Conservation (phyloP, 1,140 invertebrate genomes). For the Spodoptera litura region DNA sequence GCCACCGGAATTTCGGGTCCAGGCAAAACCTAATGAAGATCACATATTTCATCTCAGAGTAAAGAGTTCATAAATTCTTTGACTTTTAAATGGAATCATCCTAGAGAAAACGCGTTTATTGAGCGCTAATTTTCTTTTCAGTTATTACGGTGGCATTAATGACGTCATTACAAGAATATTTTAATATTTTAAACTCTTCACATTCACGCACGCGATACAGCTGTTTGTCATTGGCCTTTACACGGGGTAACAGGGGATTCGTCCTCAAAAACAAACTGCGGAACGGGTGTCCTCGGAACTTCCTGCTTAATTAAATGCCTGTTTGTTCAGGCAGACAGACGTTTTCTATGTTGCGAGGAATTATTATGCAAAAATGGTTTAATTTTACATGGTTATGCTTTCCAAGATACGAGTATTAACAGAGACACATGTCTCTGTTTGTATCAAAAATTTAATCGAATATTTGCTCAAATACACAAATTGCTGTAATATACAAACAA, state of each 20-base stretch:
- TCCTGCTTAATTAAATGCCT: conserved; percentile 76
- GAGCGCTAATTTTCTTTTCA: neutral
- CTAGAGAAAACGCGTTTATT: conserved; percentile 13
- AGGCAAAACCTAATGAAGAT: conserved; percentile 25
- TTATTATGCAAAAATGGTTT: conserved; percentile 53
- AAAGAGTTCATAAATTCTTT: conserved; percentile 35
- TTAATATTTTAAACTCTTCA: conserved; percentile 52
- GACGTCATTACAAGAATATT: conserved; percentile 24
- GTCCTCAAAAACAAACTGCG: conserved; percentile 63
- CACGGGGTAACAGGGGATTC: conserved; percentile 60
- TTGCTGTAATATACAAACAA: neutral
- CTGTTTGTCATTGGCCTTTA: conserved; percentile 61
- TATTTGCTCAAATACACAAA: neutral
- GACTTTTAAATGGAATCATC: conserved; percentile 44
- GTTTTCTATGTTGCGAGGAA: conserved; percentile 55
- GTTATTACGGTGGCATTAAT: conserved; percentile 16
- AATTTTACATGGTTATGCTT: conserved; percentile 51
- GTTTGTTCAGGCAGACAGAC: conserved; percentile 60
- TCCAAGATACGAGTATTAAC: neutral
- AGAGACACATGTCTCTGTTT: neutral
- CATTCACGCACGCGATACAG: conserved; percentile 59
- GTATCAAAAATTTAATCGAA: neutral
- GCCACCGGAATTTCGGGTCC: conserved; percentile 27
- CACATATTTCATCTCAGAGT: conserved; percentile 30
- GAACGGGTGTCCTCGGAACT: conserved; percentile 64